A percentile compares a stretch with the other conserved stretches of the same genome.
phyloP scores from a whole-genome alignment of 2,888 invertebrate species.

The Miltochrista miniata region DNA sequence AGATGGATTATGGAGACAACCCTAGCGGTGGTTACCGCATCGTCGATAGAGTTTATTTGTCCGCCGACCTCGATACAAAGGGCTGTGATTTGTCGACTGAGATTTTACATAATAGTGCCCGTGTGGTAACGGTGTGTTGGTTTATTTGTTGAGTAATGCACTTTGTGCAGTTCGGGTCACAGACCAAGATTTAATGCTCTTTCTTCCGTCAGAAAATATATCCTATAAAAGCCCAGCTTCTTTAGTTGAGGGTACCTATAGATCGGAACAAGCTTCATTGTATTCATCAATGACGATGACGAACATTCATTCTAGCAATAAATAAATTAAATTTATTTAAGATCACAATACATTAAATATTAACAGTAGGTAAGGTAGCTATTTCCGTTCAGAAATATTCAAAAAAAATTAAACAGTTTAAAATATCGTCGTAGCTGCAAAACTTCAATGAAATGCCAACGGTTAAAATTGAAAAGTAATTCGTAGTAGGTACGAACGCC shows the following conservation, averaged over 20 bases:
- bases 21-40: slow-evolving; percentile 22
- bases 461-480: no score
- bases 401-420: slow-evolving; percentile 15
- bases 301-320: no score
- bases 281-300: no score
- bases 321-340: no score
- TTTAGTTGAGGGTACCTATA: no score
- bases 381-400: slow-evolving; percentile 14
- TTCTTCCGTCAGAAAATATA: neutral
- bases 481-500: no score
- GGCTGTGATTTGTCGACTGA: slow-evolving; percentile 50
- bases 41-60: slow-evolving; percentile 20
- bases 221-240: no score
- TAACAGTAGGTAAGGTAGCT: no score
- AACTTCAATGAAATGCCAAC: no score
- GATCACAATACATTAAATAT: no score
- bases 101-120: slow-evolving; percentile 45
- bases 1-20: slow-evolving; percentile 18
- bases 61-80: slow-evolving; percentile 42
- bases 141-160: slow-evolving; percentile 34
- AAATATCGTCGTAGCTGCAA: no score
- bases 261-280: no score
- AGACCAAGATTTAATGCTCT: slow-evolving; percentile 15
- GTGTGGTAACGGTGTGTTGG: slow-evolving; percentile 48
- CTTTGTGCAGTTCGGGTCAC: slow-evolving; percentile 28